Evolutionary conservation across 2,888 invertebrate species (phyloP).

Genomic region (Phaedon cochleariae): DNA sequence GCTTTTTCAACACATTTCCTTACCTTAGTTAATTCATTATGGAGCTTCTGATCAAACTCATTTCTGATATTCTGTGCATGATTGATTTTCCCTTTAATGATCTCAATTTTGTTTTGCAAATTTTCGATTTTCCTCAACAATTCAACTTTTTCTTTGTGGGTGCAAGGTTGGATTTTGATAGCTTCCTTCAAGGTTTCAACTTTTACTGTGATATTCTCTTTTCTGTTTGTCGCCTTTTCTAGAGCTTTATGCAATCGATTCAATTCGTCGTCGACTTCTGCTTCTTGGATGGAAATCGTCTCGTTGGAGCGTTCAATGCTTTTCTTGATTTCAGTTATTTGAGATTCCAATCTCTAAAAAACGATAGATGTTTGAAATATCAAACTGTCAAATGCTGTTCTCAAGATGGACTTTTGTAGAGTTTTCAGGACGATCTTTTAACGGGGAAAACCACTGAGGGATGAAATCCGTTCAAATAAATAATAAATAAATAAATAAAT

Average conservation of each 20-base stretch:
- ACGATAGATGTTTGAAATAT: too few relatives aligned
- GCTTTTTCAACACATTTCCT: too few relatives aligned
- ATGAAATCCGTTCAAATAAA: too few relatives aligned
- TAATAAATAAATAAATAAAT: too few relatives aligned
- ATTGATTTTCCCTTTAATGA: slow-evolving; percentile 22
- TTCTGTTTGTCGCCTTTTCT: slow-evolving; percentile 14
- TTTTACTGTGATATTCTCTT: background rate
- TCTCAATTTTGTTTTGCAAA: slow-evolving; percentile 18
- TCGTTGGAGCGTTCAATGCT: background rate
- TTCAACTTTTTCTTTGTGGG: slow-evolving; percentile 22
- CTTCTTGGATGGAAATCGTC: slow-evolving; percentile 3
- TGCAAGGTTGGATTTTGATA: slow-evolving; percentile 25
- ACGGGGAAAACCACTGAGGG: too few relatives aligned
- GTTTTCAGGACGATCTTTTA: too few relatives aligned
- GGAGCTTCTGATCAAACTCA: slow-evolving; percentile 22
- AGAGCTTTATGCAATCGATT: slow-evolving; percentile 7
- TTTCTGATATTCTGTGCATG: slow-evolving; percentile 23
- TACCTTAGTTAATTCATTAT: slow-evolving; percentile 20
- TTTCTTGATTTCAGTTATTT: slow-evolving; percentile 17
- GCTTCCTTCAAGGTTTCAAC: slow-evolving; percentile 11
- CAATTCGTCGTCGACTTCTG: slow-evolving; percentile 13
- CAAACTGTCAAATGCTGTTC: too few relatives aligned
- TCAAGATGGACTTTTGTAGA: too few relatives aligned
- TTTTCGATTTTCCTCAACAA: slow-evolving; percentile 19
- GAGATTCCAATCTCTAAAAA: slow-evolving; percentile 14